Conservation (phyloP, 2,888 invertebrate species). For the Nasonia oneida region DNA sequence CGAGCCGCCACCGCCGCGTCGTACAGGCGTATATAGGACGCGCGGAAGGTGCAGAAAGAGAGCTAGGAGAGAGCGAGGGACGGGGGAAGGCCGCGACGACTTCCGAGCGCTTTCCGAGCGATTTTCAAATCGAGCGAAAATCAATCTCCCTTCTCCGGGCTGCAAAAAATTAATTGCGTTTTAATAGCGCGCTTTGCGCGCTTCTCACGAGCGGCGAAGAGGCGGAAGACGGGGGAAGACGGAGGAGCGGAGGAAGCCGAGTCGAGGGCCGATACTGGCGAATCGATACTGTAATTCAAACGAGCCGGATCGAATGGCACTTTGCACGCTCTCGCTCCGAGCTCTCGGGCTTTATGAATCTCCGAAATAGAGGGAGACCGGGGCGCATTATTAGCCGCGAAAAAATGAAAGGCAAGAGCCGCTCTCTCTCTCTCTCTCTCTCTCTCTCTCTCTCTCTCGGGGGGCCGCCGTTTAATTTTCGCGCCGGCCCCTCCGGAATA, state of each 20-base stretch:
- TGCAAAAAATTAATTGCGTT: conserved; percentile 51
- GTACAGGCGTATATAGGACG: conserved; percentile 53
- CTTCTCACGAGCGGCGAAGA: conserved; percentile 9
- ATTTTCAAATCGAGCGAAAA: neutral
- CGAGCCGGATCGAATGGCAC: conserved; percentile 62
- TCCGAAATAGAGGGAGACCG: conserved; percentile 39
- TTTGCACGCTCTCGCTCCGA: conserved; percentile 39
- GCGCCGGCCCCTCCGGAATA: neutral
- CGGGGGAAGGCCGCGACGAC: conserved; percentile 7
- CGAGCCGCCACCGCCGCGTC: conserved; percentile 81
- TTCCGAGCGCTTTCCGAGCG: neutral
- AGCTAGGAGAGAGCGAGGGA: neutral
- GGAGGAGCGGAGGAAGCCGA: neutral
- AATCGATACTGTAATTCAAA: conserved; percentile 54
- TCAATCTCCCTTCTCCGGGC: conserved; percentile 45
- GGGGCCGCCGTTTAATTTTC: conserved; percentile 2
- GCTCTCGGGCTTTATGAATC: conserved; percentile 45
- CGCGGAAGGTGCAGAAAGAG: conserved; percentile 40
- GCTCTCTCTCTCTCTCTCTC: neutral
- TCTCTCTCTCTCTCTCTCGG: too few species aligned
- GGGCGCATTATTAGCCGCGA: conserved; percentile 28
- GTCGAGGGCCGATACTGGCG: conserved; percentile 26
- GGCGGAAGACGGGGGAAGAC: conserved; percentile 36
- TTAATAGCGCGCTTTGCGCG: conserved; percentile 56
- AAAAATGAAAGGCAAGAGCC: neutral